These are phyloP conservation scores for Schizopygopsis malacanthus DNA, from an alignment of 2,797 vertebrate species.

Conservation along the genomic window DNA sequence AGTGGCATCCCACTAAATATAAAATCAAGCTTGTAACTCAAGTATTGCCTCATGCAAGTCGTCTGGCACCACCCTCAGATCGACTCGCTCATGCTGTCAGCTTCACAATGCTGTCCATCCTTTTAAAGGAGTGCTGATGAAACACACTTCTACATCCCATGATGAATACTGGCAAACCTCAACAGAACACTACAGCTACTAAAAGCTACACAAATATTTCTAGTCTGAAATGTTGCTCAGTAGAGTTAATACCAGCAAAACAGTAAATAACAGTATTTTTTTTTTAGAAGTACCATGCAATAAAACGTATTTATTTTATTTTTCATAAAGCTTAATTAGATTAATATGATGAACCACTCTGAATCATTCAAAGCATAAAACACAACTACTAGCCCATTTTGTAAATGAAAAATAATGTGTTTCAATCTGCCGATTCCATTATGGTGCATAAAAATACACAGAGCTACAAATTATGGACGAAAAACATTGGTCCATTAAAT, in stretches of 20 bases:
- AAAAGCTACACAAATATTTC: not conserved
- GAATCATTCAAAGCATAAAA: not conserved
- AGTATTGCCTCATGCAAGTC: conserved; percentile 1
- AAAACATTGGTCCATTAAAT: not conserved
- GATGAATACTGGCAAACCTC: conserved; percentile 5
- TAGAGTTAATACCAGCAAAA: not conserved
- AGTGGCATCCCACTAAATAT: not conserved
- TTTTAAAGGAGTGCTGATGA: not conserved
- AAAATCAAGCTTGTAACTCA: not conserved
- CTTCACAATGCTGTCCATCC: conserved; percentile 20
- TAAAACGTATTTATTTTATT: not conserved
- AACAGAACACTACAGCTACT: not conserved
- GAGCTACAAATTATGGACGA: not conserved
- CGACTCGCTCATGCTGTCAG: conserved; percentile 16
- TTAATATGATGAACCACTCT: not conserved
- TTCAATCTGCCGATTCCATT: conserved; percentile 46
- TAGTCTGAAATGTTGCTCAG: not conserved
- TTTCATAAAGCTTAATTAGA: not conserved
- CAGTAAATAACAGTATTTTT: not conserved
- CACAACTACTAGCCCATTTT: not conserved
- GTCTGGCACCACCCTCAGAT: not conserved
- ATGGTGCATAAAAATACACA: not conserved
- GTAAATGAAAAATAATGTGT: conserved; percentile 21
- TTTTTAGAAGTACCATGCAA: no score
- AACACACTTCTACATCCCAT: conserved; percentile 6